Percentiles rank a stretch among this genome's conserved stretches.
Evolutionary conservation across 2,888 invertebrate species (phyloP).

Genomic region (Sinohyriopsis cumingii): DNA sequence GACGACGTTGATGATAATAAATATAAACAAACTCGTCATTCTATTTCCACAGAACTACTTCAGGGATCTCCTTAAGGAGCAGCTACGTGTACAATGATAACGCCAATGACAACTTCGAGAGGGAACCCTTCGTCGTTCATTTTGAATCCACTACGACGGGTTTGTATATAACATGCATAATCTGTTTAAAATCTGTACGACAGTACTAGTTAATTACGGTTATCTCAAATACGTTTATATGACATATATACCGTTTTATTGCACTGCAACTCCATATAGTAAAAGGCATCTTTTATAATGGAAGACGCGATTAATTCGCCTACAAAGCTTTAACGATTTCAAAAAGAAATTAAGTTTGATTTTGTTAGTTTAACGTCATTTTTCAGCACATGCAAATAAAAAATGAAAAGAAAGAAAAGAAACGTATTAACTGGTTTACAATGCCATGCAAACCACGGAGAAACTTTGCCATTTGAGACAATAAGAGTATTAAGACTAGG

Average conservation of each 20-base stretch:
- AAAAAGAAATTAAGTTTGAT: no score
- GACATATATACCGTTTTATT: not conserved
- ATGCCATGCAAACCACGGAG: no score
- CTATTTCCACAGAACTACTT: slow-evolving; percentile 17
- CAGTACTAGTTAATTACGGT: no score
- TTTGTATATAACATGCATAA: slow-evolving; percentile 9
- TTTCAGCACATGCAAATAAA: no score
- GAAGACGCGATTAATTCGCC: no score
- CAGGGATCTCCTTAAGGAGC: slow-evolving; percentile 21
- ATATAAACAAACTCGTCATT: no score
- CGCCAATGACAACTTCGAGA: slow-evolving; percentile 40
- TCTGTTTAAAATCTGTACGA: not conserved
- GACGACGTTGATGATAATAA: no score
- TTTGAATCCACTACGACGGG: slow-evolving; percentile 33
- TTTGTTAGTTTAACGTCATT: no score
- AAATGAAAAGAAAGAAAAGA: no score
- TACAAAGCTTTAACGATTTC: no score
- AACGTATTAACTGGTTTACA: no score
- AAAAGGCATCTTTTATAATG: not conserved
- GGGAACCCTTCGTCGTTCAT: slow-evolving; percentile 51
- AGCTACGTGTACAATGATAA: slow-evolving; percentile 34
- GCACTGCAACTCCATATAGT: not conserved
- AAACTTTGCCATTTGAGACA: not conserved
- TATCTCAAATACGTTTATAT: no score
- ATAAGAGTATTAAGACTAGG: not conserved